Evolutionary conservation across 2,888 invertebrate genomes (phyloP).

Genomic region (Aleiodes alternator): DNA sequence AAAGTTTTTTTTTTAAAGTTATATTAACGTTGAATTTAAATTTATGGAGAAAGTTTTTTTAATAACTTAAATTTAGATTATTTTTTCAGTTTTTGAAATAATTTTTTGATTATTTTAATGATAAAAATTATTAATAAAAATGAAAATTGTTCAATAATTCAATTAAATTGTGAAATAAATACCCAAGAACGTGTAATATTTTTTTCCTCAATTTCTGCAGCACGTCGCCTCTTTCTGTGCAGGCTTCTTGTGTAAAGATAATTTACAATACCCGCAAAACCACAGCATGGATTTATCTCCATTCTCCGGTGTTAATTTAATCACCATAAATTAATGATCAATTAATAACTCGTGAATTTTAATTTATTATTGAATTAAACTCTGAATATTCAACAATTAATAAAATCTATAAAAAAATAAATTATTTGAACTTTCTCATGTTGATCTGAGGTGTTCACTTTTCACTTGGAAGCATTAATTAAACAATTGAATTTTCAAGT

Average conservation of each 20-base stretch:
- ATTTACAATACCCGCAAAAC: constrained; percentile 61
- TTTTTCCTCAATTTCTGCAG: constrained; percentile 44
- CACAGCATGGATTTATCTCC: constrained; percentile 58
- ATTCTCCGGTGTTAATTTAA: constrained; percentile 47
- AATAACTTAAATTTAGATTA: too few relatives aligned
- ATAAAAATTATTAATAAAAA: too few relatives aligned
- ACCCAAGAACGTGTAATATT: constrained; percentile 61
- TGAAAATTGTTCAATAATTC: too few relatives aligned
- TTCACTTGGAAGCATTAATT: background rate
- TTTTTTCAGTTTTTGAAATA: too few relatives aligned
- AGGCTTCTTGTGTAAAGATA: constrained; percentile 62
- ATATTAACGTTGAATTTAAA: constrained; percentile 9
- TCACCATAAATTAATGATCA: constrained; percentile 4
- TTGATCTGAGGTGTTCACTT: background rate
- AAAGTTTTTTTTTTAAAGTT: background rate
- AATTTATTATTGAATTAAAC: background rate
- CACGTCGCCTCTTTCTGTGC: constrained; percentile 55
- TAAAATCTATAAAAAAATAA: background rate
- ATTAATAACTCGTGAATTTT: background rate
- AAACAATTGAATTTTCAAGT: background rate
- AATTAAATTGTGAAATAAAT: constrained; percentile 37
- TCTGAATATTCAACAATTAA: background rate
- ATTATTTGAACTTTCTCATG: background rate
- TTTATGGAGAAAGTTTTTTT: background rate
- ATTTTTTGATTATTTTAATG: too few relatives aligned